Evolutionary conservation across 2,113 vertebrate genomes (phyloP), one percentile per base, ranked within the genome.

Genomic region (Apodemus sylvaticus): DNA sequence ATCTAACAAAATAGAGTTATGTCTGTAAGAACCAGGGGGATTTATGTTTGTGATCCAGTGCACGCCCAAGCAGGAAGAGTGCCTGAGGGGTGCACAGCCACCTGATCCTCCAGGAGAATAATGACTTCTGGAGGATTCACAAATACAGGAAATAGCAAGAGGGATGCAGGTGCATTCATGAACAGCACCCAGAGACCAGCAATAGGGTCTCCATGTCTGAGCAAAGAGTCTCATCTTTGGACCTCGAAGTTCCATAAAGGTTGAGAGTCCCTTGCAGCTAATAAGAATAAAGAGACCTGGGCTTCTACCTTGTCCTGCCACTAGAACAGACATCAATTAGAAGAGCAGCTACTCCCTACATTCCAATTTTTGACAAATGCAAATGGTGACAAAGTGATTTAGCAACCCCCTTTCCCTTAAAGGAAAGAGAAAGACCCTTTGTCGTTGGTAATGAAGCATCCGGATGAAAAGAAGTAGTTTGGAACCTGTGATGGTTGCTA

Each of bases 91-190:
- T 68, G 31, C 10, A 42, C 10, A 51, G n/a, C 7, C 36, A 55
- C 8, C 85, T 48, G 7, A 16, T 22, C 20, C n/a, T 53, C 45
- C 34, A 87, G 45, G 9, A 55, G 78, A n/a, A n/a, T n/a, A 22
- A 36, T 11, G 20, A 24, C 51, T 70, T 73, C 31, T 24, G 39
- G 34, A 34, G 12, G 39, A 60, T 58, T 17, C 13, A 1, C 8
- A 39, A 17, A 89, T 9, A 86, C 26, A 8, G 4, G 45, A 62
- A 45, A 34, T 4, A 71, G 76, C 31, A 68, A 17, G 7, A 22
- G 29, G 3, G 1, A 16, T 3, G 17, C 34, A 71, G 16, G 36
- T 36, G 2, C 10, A 2, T 14, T 76, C 48, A 36, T 19, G 1
- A 20, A 62, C 22, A 64, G 24, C 1, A 26, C 24, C 48, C 19